These are phyloP conservation scores for Nymphalis polychloros DNA, from an alignment of 2,888 invertebrate genomes.

Conservation along the genomic window DNA sequence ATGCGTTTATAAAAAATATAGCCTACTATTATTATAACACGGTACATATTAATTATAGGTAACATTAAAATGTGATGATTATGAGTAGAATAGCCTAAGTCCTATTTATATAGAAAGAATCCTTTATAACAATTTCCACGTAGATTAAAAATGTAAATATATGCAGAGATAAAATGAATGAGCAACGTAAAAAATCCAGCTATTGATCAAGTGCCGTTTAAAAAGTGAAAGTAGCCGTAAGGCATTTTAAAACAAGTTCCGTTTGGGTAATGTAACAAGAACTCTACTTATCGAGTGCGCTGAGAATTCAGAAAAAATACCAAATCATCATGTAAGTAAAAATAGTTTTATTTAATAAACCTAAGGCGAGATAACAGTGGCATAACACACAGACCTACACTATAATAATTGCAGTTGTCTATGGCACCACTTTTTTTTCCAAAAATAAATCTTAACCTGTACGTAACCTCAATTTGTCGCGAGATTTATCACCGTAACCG, in stretches of 20 bases:
- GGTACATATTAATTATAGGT: too few species aligned
- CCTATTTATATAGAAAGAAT: too few species aligned
- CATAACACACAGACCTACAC: too few species aligned
- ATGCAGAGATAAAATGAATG: conserved; percentile 13
- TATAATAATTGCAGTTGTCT: too few species aligned
- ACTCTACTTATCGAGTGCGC: conserved; percentile 17
- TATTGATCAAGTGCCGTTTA: conserved; percentile 41
- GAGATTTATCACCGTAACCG: neutral
- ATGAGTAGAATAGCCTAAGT: too few species aligned
- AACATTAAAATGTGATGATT: too few species aligned
- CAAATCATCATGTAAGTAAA: neutral
- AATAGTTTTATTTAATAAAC: too few species aligned
- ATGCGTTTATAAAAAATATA: too few species aligned
- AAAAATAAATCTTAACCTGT: neutral
- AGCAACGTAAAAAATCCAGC: conserved; percentile 17
- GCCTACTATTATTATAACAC: too few species aligned
- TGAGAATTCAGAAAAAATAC: neutral
- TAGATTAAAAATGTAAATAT: conserved; percentile 8
- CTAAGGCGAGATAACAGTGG: too few species aligned
- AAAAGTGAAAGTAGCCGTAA: conserved; percentile 51
- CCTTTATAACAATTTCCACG: neutral
- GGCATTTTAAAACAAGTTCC: conserved; percentile 49
- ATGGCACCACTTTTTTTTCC: neutral
- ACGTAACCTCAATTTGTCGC: conserved; percentile 2
- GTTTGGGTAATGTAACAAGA: conserved; percentile 45